Evolutionary conservation across 2,797 vertebrate species (phyloP).

Genomic region (Diplodus puntazzo): DNA sequence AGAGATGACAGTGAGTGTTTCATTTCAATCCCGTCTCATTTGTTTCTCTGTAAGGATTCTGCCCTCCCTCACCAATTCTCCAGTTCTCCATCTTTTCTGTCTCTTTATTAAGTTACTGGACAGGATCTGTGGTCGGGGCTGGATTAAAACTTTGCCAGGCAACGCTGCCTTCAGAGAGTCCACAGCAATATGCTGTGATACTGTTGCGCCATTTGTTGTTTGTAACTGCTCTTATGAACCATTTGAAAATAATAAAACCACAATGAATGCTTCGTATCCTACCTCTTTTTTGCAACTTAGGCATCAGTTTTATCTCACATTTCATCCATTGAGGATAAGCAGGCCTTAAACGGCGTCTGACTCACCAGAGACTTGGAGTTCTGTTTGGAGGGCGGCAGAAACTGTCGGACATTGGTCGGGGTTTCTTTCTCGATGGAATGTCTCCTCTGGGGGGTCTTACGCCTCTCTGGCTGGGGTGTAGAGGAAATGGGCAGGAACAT

Average conservation of each 20-base stretch:
- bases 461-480: conserved; percentile 96
- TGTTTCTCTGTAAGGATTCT: conserved; percentile 4
- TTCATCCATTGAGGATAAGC: neutral
- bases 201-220: neutral
- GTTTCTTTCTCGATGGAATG: conserved; percentile 99
- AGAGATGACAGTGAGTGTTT: conserved; percentile 31
- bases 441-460: conserved; percentile 91
- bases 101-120: conserved; percentile 20
- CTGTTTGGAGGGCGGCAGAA: conserved; percentile 91
- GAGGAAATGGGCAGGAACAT: conserved; percentile 98
- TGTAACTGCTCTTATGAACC: neutral
- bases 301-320: neutral
- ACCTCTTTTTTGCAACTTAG: neutral
- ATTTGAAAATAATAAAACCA: neutral
- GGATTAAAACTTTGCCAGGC: neutral
- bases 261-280: neutral
- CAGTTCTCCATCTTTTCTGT: neutral
- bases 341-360: conserved; percentile 26
- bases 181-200: neutral
- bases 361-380: conserved; percentile 97
- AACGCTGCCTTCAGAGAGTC: neutral
- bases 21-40: conserved; percentile 16
- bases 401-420: conserved; percentile 93
- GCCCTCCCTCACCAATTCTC: neutral
- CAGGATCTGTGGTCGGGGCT: neutral